Evolutionary conservation across 2,888 invertebrate species (phyloP).

Genomic region (Orthosia cruda): DNA sequence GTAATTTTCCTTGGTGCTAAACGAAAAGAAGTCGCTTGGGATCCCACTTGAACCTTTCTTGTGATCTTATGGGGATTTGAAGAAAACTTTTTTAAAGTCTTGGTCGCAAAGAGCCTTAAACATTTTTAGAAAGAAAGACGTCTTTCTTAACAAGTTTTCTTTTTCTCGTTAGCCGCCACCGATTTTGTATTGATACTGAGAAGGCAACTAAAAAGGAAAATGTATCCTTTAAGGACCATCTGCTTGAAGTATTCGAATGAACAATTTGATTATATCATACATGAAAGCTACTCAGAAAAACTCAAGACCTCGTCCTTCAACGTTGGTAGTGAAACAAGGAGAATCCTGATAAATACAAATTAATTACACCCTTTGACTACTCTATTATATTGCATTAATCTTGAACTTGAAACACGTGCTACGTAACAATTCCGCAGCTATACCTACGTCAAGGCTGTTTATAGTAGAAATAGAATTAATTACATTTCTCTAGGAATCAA

Average conservation of each 20-base stretch:
- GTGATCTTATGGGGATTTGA: slow-evolving; percentile 68
- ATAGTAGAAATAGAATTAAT: slow-evolving; percentile 11
- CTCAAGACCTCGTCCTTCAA: neutral
- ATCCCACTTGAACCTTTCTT: slow-evolving; percentile 76
- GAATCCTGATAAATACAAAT: slow-evolving; percentile 12
- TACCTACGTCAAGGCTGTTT: neutral
- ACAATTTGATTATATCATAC: neutral
- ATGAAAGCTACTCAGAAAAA: neutral
- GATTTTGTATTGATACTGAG: slow-evolving; percentile 16
- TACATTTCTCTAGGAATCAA: neutral
- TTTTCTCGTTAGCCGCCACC: slow-evolving; percentile 43
- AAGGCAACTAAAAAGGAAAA: neutral
- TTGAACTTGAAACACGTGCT: neutral
- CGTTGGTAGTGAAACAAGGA: neutral
- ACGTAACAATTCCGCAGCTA: neutral
- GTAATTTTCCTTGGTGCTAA: slow-evolving; percentile 84
- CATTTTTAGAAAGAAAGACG: slow-evolving; percentile 48
- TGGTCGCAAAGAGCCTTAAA: slow-evolving; percentile 54
- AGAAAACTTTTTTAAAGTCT: slow-evolving; percentile 66
- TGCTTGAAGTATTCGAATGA: neutral
- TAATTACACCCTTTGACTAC: slow-evolving; percentile 1
- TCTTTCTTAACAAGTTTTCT: slow-evolving; percentile 55
- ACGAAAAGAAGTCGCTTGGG: slow-evolving; percentile 81
- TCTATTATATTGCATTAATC: neutral
- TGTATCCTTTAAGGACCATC: neutral